Conservation (phyloP, 2,113 vertebrate genomes). For the Lethenteron camtschaticum region DNA sequence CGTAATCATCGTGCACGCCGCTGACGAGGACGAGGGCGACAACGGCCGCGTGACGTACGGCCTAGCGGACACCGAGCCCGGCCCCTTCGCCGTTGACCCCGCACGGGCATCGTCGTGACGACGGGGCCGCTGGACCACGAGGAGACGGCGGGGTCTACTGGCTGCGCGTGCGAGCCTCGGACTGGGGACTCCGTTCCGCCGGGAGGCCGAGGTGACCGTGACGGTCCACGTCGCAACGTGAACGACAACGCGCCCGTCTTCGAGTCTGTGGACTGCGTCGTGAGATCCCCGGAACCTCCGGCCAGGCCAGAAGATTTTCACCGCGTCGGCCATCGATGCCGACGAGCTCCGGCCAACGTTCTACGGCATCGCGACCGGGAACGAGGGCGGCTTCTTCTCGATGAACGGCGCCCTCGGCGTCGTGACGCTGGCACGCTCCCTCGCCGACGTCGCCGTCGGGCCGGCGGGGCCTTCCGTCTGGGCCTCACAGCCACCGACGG, state of each 20-base stretch:
- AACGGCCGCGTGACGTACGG: conserved; percentile 77
- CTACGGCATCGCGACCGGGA: no score
- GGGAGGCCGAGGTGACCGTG: conserved; percentile 75
- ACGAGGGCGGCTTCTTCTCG: no score
- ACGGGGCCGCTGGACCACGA: no score
- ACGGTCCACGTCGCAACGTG: conserved; percentile 59
- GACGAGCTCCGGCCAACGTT: no score
- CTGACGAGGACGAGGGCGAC: conserved; percentile 61
- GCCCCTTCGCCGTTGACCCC: conserved; percentile 13
- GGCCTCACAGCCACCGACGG: conserved; percentile 26
- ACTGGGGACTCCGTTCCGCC: conserved; percentile 86
- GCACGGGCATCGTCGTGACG: no score
- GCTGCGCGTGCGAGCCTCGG: conserved; percentile 51
- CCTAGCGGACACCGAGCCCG: no score
- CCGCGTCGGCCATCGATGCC: no score
- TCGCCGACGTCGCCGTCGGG: no score
- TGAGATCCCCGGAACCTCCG: conserved; percentile 60
- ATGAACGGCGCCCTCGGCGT: no score
- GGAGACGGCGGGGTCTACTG: no score
- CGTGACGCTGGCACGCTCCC: no score
- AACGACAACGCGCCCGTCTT: conserved; percentile 84
- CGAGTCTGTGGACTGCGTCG: conserved; percentile 74
- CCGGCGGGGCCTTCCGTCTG: neutral
- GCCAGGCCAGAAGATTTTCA: conserved; percentile 10
- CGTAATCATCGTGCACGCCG: conserved; percentile 46